Base-by-base conservation (phyloP, 2,797 vertebrate genomes). In the Bufotes viridis region DNA sequence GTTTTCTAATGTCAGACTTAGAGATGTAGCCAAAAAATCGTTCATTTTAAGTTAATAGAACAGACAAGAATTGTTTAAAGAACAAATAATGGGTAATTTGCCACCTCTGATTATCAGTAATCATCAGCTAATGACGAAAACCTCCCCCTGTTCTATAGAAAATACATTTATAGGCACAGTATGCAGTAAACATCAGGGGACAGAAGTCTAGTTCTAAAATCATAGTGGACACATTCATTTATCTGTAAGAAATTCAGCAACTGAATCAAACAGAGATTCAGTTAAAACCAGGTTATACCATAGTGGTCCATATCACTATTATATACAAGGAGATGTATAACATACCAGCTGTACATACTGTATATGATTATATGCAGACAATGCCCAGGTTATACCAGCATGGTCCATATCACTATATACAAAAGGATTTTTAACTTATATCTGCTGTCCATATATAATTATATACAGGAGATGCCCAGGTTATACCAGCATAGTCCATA, bases 1-100 rank as follows among this genome's bases (percentile, higher is more conserved):
- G 22, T 67, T 51, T 6, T n/a, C 22, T 63, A 61, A 85, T 85
- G 72, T 85, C 74, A 86, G 15, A 63, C 14, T 84, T 53, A 70
- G 24, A 57, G 10, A 63, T 15, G 60, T 24, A 60, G 14, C 57
- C 51, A 34, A 15, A 57, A 49, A 85, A 85, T 69, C 29, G 65
- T 7, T n/a, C 34, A 67, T 82, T n/a, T 57, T 82, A 82, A 5
- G 14, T 49, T 57, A 82, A 72, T 57, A 55, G 22, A 49, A 63
- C 42, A 24, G 24, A 6, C 26, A 58, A 58, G 17, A 58, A 14
- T 72, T 53, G 18, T 13, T 72, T 72, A 57, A 83, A 58, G 18
- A 34, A 58, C 69, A 83, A 42, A 15, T 58, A 0, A 72, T 60
- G 18, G 58, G 15, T 60, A 60, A 60, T 17, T 60, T 60, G 14